phyloP scores from a whole-genome alignment of 1,140 invertebrate genomes.

The Drosophila pandora region DNA sequence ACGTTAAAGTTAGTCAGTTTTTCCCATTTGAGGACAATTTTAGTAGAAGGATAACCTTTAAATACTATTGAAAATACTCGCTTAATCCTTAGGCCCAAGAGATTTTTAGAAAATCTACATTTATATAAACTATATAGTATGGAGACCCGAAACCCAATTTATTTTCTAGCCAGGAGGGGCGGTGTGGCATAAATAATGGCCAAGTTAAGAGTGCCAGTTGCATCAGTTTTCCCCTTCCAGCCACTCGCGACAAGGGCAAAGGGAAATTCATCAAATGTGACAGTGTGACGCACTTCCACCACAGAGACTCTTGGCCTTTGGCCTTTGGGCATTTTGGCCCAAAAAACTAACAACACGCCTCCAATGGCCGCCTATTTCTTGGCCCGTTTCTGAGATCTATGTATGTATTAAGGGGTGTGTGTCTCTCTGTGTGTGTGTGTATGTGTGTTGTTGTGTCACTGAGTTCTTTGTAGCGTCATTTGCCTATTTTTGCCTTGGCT shows the following conservation, averaged over 20 bases:
- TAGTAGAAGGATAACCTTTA: no score
- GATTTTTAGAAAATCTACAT: no score
- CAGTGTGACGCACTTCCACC: constrained; percentile 39
- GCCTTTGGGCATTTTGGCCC: constrained; percentile 10
- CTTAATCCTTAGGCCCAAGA: no score
- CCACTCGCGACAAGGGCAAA: constrained; percentile 75
- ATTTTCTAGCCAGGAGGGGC: background rate
- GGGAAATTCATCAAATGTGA: constrained; percentile 72
- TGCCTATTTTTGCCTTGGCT: constrained; percentile 53
- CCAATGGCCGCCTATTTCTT: constrained; percentile 1
- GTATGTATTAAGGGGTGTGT: no score
- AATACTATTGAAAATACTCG: no score
- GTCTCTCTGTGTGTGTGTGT: background rate
- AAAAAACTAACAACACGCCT: constrained; percentile 5
- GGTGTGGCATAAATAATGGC: constrained; percentile 59
- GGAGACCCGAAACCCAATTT: background rate
- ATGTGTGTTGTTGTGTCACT: background rate
- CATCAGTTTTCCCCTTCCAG: constrained; percentile 35
- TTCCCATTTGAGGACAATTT: no score
- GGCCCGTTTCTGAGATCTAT: background rate
- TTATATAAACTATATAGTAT: background rate
- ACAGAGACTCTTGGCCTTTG: constrained; percentile 27
- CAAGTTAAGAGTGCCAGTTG: constrained; percentile 16
- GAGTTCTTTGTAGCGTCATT: constrained; percentile 62
- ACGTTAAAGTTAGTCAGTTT: background rate